These are phyloP conservation scores for Hydrolagus affinis DNA, from an alignment of 2,113 vertebrate species.

Conservation along the genomic window DNA sequence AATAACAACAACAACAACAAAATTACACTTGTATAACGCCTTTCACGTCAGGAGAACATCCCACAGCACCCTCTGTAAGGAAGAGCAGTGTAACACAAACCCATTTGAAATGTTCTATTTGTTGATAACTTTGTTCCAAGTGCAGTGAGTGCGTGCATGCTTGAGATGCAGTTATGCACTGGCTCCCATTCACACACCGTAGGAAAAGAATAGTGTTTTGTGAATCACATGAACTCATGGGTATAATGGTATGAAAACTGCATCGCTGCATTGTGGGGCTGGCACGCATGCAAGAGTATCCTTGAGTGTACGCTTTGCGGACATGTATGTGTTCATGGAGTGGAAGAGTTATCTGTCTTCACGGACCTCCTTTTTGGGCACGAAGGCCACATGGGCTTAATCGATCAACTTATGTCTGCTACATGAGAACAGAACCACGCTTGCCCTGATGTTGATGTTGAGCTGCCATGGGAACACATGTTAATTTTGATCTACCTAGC, in stretches of 20 bases:
- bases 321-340: background rate
- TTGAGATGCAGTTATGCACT: too few relatives aligned
- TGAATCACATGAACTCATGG: too few relatives aligned
- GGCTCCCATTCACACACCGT: too few relatives aligned
- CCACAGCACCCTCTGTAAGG: background rate
- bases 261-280: too few relatives aligned
- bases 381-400: background rate
- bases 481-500: background rate
- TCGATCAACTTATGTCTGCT: background rate
- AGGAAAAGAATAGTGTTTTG: too few relatives aligned
- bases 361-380: too few relatives aligned
- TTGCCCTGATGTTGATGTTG: background rate
- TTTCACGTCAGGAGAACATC: too few relatives aligned
- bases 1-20: too few relatives aligned
- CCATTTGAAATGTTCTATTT: background rate
- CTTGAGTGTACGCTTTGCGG: background rate
- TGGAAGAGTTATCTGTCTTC: too few relatives aligned
- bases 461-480: background rate
- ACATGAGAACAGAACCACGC: background rate
- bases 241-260: too few relatives aligned
- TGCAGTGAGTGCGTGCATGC: too few relatives aligned
- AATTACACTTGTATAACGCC: too few relatives aligned
- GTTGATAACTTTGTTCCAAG: background rate
- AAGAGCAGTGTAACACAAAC: background rate
- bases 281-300: background rate